These are phyloP conservation scores for Scophthalmus maximus DNA, from an alignment of 2,113 vertebrate genomes.

Conservation along the genomic window DNA sequence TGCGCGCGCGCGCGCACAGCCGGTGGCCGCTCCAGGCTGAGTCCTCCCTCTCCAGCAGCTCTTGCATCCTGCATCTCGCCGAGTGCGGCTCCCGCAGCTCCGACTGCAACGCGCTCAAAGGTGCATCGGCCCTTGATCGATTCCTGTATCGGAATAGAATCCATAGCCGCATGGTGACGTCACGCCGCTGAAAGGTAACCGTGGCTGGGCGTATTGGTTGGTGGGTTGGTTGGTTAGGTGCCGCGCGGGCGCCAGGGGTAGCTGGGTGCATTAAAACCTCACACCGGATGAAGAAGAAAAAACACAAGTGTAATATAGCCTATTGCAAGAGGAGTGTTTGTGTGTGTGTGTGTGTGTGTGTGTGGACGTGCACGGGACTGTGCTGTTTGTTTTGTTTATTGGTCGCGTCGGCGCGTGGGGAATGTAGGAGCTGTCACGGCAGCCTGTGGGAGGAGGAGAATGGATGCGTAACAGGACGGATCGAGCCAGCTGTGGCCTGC, in stretches of 20 bases:
- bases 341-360: not conserved
- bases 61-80: not conserved
- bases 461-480: constrained; percentile 71
- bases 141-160: constrained; percentile 27
- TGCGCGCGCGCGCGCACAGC: not conserved
- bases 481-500: constrained; percentile 79
- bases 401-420: constrained; percentile 60
- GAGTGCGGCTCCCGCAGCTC: constrained; percentile 12
- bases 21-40: constrained; percentile 41
- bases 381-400: constrained; percentile 38
- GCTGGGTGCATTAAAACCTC: constrained; percentile 31
- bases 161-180: constrained; percentile 79
- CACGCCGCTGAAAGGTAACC: constrained; percentile 66
- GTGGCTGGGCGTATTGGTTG: constrained; percentile 59
- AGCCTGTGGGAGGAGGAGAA: constrained; percentile 53
- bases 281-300: constrained; percentile 25
- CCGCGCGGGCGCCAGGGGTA: constrained; percentile 41
- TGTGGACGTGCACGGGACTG: constrained; percentile 47
- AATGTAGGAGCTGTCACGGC: constrained; percentile 63
- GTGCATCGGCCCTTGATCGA: constrained; percentile 50
- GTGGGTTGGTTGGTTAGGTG: constrained; percentile 40
- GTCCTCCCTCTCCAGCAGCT: constrained; percentile 29
- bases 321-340: not conserved
- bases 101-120: not conserved
- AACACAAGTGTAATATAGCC: not conserved